Conservation (phyloP, 2,888 invertebrate species). For the Clusia tigrina region DNA sequence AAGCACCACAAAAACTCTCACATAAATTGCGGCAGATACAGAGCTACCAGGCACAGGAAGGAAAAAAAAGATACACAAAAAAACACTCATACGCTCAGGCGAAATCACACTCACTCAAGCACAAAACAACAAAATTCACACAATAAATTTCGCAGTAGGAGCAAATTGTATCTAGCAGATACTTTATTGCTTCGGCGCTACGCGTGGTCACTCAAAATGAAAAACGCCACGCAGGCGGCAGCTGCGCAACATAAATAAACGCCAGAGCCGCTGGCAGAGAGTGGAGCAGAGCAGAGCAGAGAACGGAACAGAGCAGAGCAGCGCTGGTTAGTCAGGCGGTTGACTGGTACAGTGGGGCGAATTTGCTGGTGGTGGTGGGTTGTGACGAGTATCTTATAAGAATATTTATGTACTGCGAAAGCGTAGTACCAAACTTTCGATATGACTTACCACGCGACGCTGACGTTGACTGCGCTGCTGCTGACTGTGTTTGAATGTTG, state of each 20-base stretch:
- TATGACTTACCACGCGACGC: slow-evolving; percentile 9
- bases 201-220: slow-evolving; percentile 41
- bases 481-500: slow-evolving; percentile 1
- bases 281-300: slow-evolving; percentile 11
- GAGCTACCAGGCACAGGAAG: slow-evolving; percentile 3
- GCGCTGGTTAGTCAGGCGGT: neutral
- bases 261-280: slow-evolving; percentile 15
- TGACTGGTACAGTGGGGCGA: neutral
- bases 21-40: slow-evolving; percentile 8
- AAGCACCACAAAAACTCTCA: slow-evolving; percentile 17
- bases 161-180: slow-evolving; percentile 37
- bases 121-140: slow-evolving; percentile 38
- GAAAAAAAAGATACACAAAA: slow-evolving; percentile 3
- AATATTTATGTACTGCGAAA: slow-evolving; percentile 56
- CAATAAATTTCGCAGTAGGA: slow-evolving; percentile 39
- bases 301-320: neutral
- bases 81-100: neutral
- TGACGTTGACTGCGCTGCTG: slow-evolving; percentile 20
- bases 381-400: slow-evolving; percentile 55
- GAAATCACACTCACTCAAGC: slow-evolving; percentile 21
- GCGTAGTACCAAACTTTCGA: slow-evolving; percentile 9
- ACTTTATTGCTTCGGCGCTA: slow-evolving; percentile 49
- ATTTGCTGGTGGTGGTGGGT: neutral
- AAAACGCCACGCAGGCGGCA: slow-evolving; percentile 13
- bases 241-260: slow-evolving; percentile 33